Base-by-base conservation (phyloP, 1,140 invertebrate species). In the Periplaneta americana region DNA sequence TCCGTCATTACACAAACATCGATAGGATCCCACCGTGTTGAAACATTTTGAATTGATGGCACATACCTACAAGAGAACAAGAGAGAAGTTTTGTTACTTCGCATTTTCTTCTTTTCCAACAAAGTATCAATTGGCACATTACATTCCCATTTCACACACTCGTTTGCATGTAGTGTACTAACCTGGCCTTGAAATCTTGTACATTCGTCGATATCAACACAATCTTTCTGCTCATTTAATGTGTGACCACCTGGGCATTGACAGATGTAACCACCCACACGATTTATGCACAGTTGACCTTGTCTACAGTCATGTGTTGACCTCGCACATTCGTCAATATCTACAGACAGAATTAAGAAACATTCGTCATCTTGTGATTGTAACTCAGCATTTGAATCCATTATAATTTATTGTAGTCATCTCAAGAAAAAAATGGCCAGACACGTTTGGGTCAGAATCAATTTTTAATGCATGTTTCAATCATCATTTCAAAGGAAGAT, bases 251-350 rank as follows among this genome's bases (percentile, higher is more conserved):
- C 82, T 0, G 93, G 93, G 86, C 96, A 97, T 39, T 91, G 88
- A 84, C 96, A 97, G 0, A 92, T 88, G 85, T 95, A 96, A 4
- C 93, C 93, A 18, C 95, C 95, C 4, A 88, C 89, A 8, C 92
- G 89, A 87, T 97, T 97, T 75, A 92, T 91, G 84, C 96, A 97
- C 2, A 90, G 89, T 86, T 96, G 95, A n/a, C 91, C 89, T 0
- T 89, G 86, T 0, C 89, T 90, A 85, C 96, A 97, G 83, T 91
- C 91, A 79, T 94, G 93, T 66, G 75, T 80, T 11, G 74, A 76
- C 22, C 34, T 35, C 6, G 57, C 82, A 84, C 89, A 90, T 83
- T 90, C 89, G 83, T 90, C 88, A 57, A 88, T 85, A 83, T 87
- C 88, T 87, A 81, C 31, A 82, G 81, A 74, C 36, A 57, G 48